A percentile compares a stretch with the other conserved stretches of the same genome.
Conservation (phyloP, 2,113 vertebrate species). For the Callorhinus ursinus region DNA sequence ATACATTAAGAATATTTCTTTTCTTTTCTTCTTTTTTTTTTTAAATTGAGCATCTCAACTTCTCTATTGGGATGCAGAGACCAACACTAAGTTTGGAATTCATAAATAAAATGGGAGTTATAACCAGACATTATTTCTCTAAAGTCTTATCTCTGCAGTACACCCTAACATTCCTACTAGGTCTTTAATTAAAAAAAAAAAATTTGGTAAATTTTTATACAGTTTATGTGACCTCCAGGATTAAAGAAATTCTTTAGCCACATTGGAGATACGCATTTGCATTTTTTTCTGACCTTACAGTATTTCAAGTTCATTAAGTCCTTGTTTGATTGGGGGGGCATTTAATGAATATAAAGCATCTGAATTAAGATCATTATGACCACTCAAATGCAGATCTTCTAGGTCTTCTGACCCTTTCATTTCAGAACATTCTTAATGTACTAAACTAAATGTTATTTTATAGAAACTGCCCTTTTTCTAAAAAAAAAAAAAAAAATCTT, state of each 20-base stretch:
- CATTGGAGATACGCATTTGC: neutral
- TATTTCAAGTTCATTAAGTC: neutral
- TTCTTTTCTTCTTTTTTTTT: neutral
- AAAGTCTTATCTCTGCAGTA: neutral
- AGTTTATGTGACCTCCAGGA: neutral
- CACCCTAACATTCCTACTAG: neutral
- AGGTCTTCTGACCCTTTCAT: neutral
- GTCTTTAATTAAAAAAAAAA: neutral
- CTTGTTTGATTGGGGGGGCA: neutral
- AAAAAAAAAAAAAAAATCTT: neutral
- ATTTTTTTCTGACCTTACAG: neutral
- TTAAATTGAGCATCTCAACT: neutral
- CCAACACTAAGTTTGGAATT: neutral
- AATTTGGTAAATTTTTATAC: neutral
- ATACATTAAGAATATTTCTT: neutral
- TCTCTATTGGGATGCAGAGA: neutral
- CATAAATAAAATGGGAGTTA: neutral
- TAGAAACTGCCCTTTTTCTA: neutral
- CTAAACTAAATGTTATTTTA: neutral
- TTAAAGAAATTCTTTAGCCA: neutral
- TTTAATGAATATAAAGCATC: neutral
- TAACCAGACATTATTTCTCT: neutral
- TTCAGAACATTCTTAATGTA: neutral
- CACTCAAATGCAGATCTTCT: neutral
- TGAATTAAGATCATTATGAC: neutral